Evolutionary conservation across 2,888 invertebrate genomes (phyloP).

Genomic region (Trissolcus japonicus): DNA sequence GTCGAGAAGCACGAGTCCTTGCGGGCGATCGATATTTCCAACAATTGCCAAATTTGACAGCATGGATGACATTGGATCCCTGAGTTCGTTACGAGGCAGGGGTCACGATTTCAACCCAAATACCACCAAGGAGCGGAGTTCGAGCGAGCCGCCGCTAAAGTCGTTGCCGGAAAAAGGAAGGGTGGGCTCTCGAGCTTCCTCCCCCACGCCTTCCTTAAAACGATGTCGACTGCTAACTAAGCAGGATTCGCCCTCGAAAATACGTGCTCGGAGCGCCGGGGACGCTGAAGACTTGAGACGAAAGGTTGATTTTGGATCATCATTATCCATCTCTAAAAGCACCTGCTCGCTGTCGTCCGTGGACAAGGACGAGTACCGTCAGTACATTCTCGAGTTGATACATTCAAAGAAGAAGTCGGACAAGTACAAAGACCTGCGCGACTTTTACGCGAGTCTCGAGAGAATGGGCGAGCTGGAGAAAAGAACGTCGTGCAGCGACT

Average conservation of each 20-base stretch:
- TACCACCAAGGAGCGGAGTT: constrained; percentile 79
- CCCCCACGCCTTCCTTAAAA: constrained; percentile 12
- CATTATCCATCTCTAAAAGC: constrained; percentile 73
- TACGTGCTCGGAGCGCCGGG: constrained; percentile 82
- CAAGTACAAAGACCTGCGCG: constrained; percentile 89
- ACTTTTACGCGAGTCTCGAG: constrained; percentile 90
- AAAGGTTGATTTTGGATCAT: constrained; percentile 63
- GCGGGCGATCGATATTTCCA: constrained; percentile 76
- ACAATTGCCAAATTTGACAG: constrained; percentile 72
- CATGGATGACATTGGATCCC: constrained; percentile 72
- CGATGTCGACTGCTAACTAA: constrained; percentile 56
- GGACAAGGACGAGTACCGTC: constrained; percentile 82
- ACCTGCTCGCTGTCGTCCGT: constrained; percentile 76
- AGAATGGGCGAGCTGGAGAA: constrained; percentile 89
- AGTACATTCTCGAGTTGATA: constrained; percentile 82
- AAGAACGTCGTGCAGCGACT: constrained; percentile 83
- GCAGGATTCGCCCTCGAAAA: constrained; percentile 73
- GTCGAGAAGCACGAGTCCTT: constrained; percentile 79
- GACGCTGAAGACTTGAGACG: constrained; percentile 77
- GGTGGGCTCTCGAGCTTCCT: constrained; percentile 76
- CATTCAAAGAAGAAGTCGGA: constrained; percentile 84
- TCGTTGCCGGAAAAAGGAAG: constrained; percentile 68
- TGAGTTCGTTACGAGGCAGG: constrained; percentile 66
- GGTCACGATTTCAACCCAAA: constrained; percentile 73
- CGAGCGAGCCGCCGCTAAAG: constrained; percentile 82